A percentile compares a stretch with the other conserved stretches of the same genome.
These are phyloP conservation scores for Drosophila atripex DNA, from an alignment of 2,888 invertebrate species.

Conservation along the genomic window DNA sequence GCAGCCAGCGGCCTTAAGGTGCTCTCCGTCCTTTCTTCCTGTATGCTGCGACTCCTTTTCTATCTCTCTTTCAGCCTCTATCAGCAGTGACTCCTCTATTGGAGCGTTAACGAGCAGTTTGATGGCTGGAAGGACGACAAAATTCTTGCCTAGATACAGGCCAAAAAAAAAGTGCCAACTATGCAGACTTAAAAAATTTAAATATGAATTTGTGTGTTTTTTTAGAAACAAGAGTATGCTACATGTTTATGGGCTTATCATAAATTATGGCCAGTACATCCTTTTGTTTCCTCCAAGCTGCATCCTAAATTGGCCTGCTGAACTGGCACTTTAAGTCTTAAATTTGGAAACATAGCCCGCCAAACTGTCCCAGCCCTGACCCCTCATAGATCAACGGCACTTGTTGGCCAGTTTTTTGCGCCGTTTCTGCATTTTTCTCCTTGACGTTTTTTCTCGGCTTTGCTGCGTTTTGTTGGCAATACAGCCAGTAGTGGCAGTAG, in stretches of 20 bases:
- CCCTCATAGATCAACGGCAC: slow-evolving; percentile 43
- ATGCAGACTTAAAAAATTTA: not conserved
- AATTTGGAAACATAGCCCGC: slow-evolving; percentile 36
- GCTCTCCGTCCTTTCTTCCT: slow-evolving; percentile 35
- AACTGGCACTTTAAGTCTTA: slow-evolving; percentile 21
- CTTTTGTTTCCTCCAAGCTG: not conserved
- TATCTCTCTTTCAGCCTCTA: slow-evolving; percentile 27
- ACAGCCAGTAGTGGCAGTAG: slow-evolving; percentile 8
- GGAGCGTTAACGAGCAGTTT: slow-evolving; percentile 47
- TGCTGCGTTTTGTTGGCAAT: slow-evolving; percentile 1
- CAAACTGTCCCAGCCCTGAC: slow-evolving; percentile 29
- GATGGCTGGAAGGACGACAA: slow-evolving; percentile 26
- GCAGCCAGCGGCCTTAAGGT: slow-evolving; percentile 54
- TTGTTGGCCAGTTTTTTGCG: slow-evolving; percentile 38
- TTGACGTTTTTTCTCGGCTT: slow-evolving; percentile 10
- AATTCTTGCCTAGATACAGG: slow-evolving; percentile 6
- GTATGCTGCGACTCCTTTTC: slow-evolving; percentile 4
- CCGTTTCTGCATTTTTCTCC: slow-evolving; percentile 22
- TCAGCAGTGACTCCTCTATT: slow-evolving; percentile 24
- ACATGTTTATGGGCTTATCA: not conserved
- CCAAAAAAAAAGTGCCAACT: slow-evolving; percentile 7
- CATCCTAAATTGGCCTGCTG: slow-evolving; percentile 10
- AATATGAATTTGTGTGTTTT: not conserved
- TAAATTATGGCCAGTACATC: not conserved
- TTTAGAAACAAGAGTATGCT: not conserved